Evolutionary conservation across 2,113 vertebrate species (phyloP), one percentile per base, ranked within the genome.

Genomic region (Oreamnos americanus): DNA sequence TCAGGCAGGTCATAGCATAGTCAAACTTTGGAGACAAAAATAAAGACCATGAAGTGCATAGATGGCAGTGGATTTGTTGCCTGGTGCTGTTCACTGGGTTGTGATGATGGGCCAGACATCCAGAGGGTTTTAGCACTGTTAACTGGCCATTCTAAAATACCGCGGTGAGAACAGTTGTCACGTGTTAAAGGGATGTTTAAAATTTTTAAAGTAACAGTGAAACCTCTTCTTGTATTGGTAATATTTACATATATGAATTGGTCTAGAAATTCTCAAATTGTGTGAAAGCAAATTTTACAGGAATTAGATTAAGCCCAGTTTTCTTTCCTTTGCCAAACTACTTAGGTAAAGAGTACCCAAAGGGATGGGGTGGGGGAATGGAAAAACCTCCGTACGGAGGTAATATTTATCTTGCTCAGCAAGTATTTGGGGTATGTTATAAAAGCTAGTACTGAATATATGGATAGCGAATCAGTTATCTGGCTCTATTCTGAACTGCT

Each of bases 171-270:
- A 21, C 36, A 87, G 62, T n/a, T 84, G 33, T 87, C 62, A 17
- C 71, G 7, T 51, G 45, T 90, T 84, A 87, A 95, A 96, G 36
- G 58, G 53, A 58, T 30, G 26, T 57, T 74, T 62, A 47, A 12
- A 79, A 57, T 71, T 45, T 91, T 58, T 90, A 53, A 92, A 96
- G 36, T 86, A 90, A 47, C 74, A 74, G 47, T 92, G 64, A 96
- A 57, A 71, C 47, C 6, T 96, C 28, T 74, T 94, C 45, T 57
- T 28, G 5, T 12, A 45, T 49, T 21, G 33, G 45, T 58, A 81
- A 49, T 43, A 47, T 67, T 85, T 91, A 13, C 51, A 57, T 87
- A 51, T 79, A 6, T 45, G 39, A 78, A 49, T 86, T 57, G 53
- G 82, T 76, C 58, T 91, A 57, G 39, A 58, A 83, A 28, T 76